Conservation (phyloP, 2,797 vertebrate species). For the Xenopus petersii region DNA sequence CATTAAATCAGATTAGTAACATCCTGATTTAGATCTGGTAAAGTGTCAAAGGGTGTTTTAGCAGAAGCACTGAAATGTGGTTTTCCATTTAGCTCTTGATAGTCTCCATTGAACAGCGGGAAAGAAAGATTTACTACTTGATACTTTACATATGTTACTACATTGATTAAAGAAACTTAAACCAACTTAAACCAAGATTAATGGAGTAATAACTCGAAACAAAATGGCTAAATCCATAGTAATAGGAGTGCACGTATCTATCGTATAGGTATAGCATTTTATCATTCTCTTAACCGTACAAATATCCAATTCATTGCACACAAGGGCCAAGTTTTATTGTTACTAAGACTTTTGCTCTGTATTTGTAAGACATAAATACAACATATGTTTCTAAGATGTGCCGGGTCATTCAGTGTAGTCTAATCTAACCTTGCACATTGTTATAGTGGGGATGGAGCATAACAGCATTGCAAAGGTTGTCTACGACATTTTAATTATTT, state of each 20-base stretch:
- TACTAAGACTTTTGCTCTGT: no score
- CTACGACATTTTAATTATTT: no score
- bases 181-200: constrained; percentile 40
- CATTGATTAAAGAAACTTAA: constrained; percentile 48
- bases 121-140: constrained; percentile 36
- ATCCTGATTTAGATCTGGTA: constrained; percentile 35
- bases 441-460: no score
- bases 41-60: constrained; percentile 17
- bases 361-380: no score
- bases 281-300: constrained; percentile 15
- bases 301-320: not conserved
- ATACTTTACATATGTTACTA: constrained; percentile 46
- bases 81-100: constrained; percentile 39
- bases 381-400: no score
- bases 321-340: no score
- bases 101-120: constrained; percentile 36
- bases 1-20: constrained; percentile 35
- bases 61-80: constrained; percentile 38
- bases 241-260: constrained; percentile 3
- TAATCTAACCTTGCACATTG: no score
- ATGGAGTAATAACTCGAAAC: constrained; percentile 39
- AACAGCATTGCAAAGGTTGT: no score
- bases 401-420: no score
- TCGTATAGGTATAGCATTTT: constrained; percentile 9
- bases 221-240: constrained; percentile 40